Evolutionary conservation across 2,797 vertebrate genomes (phyloP).

Genomic region (Pantherophis vulpinus): DNA sequence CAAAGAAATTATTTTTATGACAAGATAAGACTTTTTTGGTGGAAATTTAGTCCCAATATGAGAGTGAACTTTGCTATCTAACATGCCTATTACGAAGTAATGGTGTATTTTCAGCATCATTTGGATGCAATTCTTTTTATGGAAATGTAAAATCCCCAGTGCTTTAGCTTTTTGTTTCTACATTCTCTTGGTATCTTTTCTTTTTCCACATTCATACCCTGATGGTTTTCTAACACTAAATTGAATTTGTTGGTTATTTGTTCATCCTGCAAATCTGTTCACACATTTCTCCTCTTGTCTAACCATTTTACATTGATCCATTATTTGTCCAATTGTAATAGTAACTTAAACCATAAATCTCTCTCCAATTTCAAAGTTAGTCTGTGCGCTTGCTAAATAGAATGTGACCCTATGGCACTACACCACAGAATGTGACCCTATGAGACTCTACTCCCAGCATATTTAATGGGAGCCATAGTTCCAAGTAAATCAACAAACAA

Average conservation of each 20-base stretch:
- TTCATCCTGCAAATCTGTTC: conserved; percentile 20
- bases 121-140: background rate
- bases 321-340: conserved; percentile 31
- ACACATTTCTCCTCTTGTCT: conserved; percentile 18
- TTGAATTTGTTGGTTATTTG: conserved; percentile 28
- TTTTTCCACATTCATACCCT: conserved; percentile 1
- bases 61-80: background rate
- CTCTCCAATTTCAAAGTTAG: conserved; percentile 21
- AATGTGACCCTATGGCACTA: conserved; percentile 4
- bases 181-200: background rate
- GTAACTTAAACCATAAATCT: conserved; percentile 31
- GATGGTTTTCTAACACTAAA: conserved; percentile 5
- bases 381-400: conserved; percentile 18
- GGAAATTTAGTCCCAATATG: background rate
- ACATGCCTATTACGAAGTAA: background rate
- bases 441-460: background rate
- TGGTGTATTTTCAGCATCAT: background rate
- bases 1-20: background rate
- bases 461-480: background rate
- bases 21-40: background rate
- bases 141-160: background rate
- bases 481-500: conserved; percentile 1
- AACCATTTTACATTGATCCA: conserved; percentile 14
- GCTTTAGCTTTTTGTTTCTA: background rate
- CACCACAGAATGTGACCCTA: background rate